Conservation (phyloP, 2,113 vertebrate species). For the Anas platyrhynchos region DNA sequence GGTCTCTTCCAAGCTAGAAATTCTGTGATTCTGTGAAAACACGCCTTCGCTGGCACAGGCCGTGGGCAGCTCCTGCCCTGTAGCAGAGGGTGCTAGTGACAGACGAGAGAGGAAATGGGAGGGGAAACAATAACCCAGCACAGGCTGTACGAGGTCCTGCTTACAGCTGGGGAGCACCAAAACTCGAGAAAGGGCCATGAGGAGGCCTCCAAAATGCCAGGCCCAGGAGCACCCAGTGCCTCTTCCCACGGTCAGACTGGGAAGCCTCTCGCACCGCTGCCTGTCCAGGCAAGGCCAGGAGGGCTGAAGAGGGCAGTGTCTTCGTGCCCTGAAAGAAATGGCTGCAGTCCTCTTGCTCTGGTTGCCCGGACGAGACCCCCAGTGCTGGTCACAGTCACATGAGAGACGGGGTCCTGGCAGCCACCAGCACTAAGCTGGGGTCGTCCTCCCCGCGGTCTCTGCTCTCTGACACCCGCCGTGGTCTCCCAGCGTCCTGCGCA, state of each 20-base stretch:
- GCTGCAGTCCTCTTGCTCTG: not conserved
- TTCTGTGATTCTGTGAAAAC: no score
- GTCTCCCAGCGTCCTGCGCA: not conserved
- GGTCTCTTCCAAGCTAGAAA: no score
- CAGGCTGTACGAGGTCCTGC: not conserved
- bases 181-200: accelerated
- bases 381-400: not conserved
- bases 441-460: not conserved
- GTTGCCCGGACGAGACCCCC: not conserved
- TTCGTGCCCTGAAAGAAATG: not conserved
- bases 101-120: not conserved
- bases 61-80: not conserved
- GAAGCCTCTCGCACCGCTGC: no score
- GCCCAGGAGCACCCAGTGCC: no score
- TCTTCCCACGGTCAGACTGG: no score
- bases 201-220: no score
- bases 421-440: not conserved
- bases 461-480: not conserved
- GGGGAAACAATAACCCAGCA: not conserved
- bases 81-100: not conserved
- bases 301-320: not conserved
- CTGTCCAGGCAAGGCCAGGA: no score
- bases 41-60: not conserved
- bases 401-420: not conserved
- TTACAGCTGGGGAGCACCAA: not conserved